Base-by-base conservation (phyloP, 30 jellyfish, hydroid and myxozoan genomes). In the Sanderia malayensis region DNA sequence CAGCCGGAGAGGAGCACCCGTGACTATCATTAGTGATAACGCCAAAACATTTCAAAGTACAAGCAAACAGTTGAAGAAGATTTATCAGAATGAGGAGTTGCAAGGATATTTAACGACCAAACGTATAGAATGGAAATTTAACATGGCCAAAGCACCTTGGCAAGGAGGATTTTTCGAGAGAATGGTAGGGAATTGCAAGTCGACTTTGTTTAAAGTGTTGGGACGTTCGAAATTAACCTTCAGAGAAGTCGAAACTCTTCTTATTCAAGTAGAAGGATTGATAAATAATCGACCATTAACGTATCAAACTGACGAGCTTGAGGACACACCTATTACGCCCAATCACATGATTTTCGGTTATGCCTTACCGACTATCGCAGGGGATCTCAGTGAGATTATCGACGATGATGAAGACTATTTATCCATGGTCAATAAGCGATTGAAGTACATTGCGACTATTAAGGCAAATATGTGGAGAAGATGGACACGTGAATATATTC, bases 81-180 rank as follows among this genome's bases (percentile, higher is more conserved):
- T 44, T 22, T 58, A 70, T 63, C 37, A 79, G 34, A 27, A 79
- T 58, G 77, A 49, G 65, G 45, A 70, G 7, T 23, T 71, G 57
- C 79, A 81, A 59, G 74, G 84, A 1, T 81, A 21, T 33, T 44
- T 69, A 44, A 46, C 82, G 58, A 20, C 80, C 26, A 46, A 27
- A 44, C 13, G 67, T 9, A 66, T 76, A 45, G 53, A 76, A 19
- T 66, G 80, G 80, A 47, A 2, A 44, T 76, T 62, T 63, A 76
- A 45, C 44, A 73, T 76, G 10, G 70, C 81, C 63, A 62, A 62
- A 32, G 80, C 88, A 46, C 88, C 81, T 23, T 76, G 88, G 88
- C 74, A 66, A 66, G 88, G 80, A 23, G 88, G 88, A 2, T 61
- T 55, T 63, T 80, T 53, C 58, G 80, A 70, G 70, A 70, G 86